These are phyloP conservation scores for Podotricha telesiphe DNA, from an alignment of 2,888 invertebrate genomes.

Conservation along the genomic window DNA sequence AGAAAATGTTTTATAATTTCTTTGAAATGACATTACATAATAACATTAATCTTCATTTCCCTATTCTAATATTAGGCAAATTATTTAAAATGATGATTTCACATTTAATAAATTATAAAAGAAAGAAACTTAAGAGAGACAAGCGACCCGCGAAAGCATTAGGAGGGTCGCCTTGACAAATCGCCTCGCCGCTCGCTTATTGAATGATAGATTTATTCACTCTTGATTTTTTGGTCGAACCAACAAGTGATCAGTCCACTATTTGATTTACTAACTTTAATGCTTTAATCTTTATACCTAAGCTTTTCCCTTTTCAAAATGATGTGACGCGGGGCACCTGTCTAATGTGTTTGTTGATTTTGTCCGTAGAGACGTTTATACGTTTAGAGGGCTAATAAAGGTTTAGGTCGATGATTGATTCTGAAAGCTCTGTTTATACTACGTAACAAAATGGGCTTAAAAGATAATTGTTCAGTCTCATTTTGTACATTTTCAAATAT, in stretches of 20 bases:
- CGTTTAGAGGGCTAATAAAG: conserved; percentile 49
- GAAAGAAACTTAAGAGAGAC: conserved; percentile 35
- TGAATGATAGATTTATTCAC: conserved; percentile 80
- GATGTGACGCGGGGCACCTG: conserved; percentile 68
- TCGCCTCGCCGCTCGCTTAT: conserved; percentile 64
- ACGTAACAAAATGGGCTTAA: not conserved
- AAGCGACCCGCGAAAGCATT: conserved; percentile 40
- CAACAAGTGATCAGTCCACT: conserved; percentile 69
- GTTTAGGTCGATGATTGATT: conserved; percentile 69
- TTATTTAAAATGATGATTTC: conserved; percentile 25
- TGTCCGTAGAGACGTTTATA: conserved; percentile 59
- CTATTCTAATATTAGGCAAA: conserved; percentile 13
- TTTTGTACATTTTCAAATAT: conserved; percentile 5
- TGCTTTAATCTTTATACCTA: conserved; percentile 69
- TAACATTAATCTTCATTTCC: conserved; percentile 14
- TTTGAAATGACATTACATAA: not conserved
- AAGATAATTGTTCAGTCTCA: not conserved
- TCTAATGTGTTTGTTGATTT: conserved; percentile 50
- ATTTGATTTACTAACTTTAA: conserved; percentile 78
- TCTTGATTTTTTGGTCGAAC: conserved; percentile 51
- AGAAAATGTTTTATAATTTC: not conserved
- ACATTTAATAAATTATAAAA: conserved; percentile 32
- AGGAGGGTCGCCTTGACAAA: conserved; percentile 64
- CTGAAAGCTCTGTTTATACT: conserved; percentile 45
- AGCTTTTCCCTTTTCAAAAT: conserved; percentile 76